Percentiles rank a stretch among this genome's conserved stretches.
These are phyloP conservation scores for Enchytraeus crypticus DNA, from an alignment of 2,888 invertebrate genomes.

Conservation along the genomic window DNA sequence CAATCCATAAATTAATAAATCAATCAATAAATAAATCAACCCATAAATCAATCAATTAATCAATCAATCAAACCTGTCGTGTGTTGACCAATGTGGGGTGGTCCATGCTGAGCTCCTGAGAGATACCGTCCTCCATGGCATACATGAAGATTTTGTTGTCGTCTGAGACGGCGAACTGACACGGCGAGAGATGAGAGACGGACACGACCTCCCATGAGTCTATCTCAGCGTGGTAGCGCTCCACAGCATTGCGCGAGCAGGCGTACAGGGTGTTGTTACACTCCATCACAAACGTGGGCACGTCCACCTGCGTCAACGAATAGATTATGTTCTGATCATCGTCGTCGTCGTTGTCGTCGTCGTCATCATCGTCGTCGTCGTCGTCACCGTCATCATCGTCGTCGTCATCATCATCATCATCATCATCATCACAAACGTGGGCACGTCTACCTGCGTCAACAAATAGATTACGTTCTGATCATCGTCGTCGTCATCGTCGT, in stretches of 20 bases:
- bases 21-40: too few species aligned
- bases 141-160: constrained; percentile 13
- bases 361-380: too few species aligned
- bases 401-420: too few species aligned
- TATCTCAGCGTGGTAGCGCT: constrained; percentile 13
- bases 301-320: too few species aligned
- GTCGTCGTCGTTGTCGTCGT: too few species aligned
- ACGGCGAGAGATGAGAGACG: constrained; percentile 12
- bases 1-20: too few species aligned
- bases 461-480: too few species aligned
- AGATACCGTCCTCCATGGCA: constrained; percentile 21
- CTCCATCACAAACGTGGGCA: constrained; percentile 14
- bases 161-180: constrained; percentile 21
- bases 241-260: constrained; percentile 15
- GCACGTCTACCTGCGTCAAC: too few species aligned
- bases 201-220: constrained; percentile 16
- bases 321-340: too few species aligned
- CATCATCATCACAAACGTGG: constrained; percentile 14
- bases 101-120: constrained; percentile 16
- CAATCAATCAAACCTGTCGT: constrained; percentile 11
- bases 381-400: too few species aligned
- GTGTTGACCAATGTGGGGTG: constrained; percentile 12
- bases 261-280: constrained; percentile 15
- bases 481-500: too few species aligned
- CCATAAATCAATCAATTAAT: too few species aligned